Evolutionary conservation across 2,797 vertebrate genomes (phyloP).

Genomic region (Sciurus vulgaris): DNA sequence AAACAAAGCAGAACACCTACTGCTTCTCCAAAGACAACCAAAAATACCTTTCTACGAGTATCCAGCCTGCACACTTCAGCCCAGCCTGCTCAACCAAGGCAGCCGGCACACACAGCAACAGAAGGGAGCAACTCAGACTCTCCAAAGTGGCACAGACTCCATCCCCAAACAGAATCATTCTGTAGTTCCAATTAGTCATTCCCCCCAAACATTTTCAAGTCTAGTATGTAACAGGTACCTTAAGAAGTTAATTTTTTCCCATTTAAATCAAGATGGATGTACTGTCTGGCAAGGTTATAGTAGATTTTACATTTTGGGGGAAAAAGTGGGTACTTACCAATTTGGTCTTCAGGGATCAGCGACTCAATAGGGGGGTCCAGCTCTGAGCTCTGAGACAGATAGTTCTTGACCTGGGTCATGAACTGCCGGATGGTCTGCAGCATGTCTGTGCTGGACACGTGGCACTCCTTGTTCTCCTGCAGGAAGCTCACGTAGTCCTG

Average conservation of each 20-base stretch:
- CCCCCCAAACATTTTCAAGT: neutral
- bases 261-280: neutral
- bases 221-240: neutral
- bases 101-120: neutral
- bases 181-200: neutral
- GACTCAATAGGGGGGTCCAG: conserved; percentile 97
- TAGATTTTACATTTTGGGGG: neutral
- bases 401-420: conserved; percentile 98
- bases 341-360: conserved; percentile 96
- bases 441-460: conserved; percentile 95
- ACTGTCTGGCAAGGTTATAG: rapidly evolving
- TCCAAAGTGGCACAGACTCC: neutral
- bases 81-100: too few relatives aligned
- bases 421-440: conserved; percentile 97
- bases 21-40: neutral
- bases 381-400: conserved; percentile 96
- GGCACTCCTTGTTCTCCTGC: conserved; percentile 96
- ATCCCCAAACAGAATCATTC: neutral
- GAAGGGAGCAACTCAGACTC: rapidly evolving
- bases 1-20: neutral
- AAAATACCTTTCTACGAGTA: neutral
- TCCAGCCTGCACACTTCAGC: neutral
- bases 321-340: conserved; percentile 90
- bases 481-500: conserved; percentile 98
- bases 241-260: neutral